Base-by-base conservation (phyloP, 2,797 vertebrate genomes). In the Arremon aurantiirostris region DNA sequence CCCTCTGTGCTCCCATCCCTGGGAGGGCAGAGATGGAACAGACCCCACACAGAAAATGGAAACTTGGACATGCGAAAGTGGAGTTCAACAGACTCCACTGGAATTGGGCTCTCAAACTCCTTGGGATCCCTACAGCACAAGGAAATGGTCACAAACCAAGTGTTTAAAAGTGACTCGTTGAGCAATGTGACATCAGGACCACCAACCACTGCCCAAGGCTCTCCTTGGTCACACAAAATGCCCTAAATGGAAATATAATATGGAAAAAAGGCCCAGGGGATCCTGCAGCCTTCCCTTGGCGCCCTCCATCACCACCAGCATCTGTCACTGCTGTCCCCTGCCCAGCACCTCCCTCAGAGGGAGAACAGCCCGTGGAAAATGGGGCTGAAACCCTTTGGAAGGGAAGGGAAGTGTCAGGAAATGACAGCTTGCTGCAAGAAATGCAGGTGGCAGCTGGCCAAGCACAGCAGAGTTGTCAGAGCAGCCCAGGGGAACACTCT, bases 391-490 rank as follows among this genome's bases (percentile, higher is more conserved):
- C 53, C 8, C 52, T 70, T 42, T 0, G 1, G 89, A 86, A 70
- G 75, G 75, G 47, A 26, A 26, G 47, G 66, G 77, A 96, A 34
- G 50, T 72, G 90, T 49, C 93, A 90, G 24, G 10, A 57, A 85
- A 32, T 23, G 95, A 69, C 77, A 95, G 59, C 46, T 82, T 90
- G 68, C 93, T 68, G 55, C 80, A 72, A 71, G 78, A 83, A 84
- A 94, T 30, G 86, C 82, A 80, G 66, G 53, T 30, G 46, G 93
- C 95, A 93, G 37, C 50, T 41, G 93, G 91, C 90, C 94, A 94
- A 82, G 46, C 21, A 0, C 80, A 60, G 53, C 94, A 42, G 93
- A 93, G 95, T 93, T 96, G 95, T 60, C 94, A 91, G n/a, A 10
- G 18, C 59, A 71, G 85, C 70, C 68, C 3, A 1, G 6, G 57